Evolutionary conservation across 2,888 invertebrate genomes (phyloP).

Genomic region (Sepiola atlantica): DNA sequence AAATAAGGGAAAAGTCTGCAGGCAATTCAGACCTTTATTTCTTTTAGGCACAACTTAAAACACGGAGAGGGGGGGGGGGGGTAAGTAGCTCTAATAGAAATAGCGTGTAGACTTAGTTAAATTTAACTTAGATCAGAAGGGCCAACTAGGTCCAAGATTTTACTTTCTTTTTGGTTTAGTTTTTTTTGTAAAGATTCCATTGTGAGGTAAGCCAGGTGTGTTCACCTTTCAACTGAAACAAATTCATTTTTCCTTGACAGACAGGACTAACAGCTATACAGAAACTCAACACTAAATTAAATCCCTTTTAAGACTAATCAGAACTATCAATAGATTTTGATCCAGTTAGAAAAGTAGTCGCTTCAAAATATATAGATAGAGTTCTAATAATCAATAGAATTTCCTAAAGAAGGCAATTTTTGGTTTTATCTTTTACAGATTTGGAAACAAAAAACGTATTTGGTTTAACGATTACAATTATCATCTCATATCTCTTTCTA

Average conservation of each 20-base stretch:
- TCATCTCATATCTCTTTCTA: too few species aligned
- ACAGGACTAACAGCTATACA: too few species aligned
- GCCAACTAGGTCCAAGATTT: not conserved
- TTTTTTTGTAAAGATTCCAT: not conserved
- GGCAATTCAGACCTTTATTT: not conserved
- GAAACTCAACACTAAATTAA: too few species aligned
- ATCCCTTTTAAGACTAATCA: too few species aligned
- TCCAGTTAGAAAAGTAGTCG: too few species aligned
- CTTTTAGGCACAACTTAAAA: not conserved
- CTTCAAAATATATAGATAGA: too few species aligned
- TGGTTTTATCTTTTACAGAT: too few species aligned
- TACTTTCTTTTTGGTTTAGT: not conserved
- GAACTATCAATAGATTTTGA: too few species aligned
- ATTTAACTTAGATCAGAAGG: not conserved
- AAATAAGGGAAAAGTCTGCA: constrained; percentile 41
- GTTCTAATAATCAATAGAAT: too few species aligned
- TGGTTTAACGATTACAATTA: too few species aligned
- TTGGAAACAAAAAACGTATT: too few species aligned
- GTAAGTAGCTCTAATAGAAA: not conserved
- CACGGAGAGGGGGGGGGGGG: not conserved
- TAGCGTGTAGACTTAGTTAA: constrained; percentile 19
- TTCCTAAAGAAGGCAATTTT: too few species aligned
- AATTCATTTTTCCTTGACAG: not conserved
- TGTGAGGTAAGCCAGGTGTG: not conserved
- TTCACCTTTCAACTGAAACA: not conserved